phyloP scores from a whole-genome alignment of 2,113 vertebrate genomes.

The Podocnemis expansa region DNA sequence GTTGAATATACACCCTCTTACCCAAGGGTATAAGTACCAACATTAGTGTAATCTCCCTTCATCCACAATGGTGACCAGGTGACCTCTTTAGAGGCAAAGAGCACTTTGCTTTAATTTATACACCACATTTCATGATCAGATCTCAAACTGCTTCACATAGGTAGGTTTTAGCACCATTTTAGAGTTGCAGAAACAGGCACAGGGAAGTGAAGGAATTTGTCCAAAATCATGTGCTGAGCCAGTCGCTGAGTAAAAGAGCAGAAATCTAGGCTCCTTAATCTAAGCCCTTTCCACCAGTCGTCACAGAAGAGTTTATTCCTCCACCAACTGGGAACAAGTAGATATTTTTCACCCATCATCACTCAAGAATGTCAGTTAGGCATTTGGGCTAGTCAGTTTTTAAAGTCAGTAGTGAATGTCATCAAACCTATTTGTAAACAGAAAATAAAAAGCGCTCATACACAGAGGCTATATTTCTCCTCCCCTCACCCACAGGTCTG shows the following conservation, averaged over 20 bases:
- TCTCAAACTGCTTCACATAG: not conserved
- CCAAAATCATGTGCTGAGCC: not conserved
- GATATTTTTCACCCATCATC: not conserved
- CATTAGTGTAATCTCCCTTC: not conserved
- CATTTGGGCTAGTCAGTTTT: fast-evolving
- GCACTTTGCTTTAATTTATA: not conserved
- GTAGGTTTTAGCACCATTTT: not conserved
- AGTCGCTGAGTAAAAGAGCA: not conserved
- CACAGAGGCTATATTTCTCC: fast-evolving
- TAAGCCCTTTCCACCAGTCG: fast-evolving
- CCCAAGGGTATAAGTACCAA: not conserved
- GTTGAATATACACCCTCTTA: not conserved
- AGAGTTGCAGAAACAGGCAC: not conserved
- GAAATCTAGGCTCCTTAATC: not conserved
- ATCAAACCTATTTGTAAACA: fast-evolving
- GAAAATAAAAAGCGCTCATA: fast-evolving
- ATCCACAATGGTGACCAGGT: not conserved
- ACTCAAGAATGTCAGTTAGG: not conserved
- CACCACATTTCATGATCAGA: not conserved
- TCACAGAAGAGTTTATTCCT: not conserved
- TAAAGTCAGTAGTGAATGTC: not conserved
- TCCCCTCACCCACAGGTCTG: not conserved
- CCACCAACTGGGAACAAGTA: not conserved
- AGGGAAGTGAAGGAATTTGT: not conserved
- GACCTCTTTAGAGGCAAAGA: not conserved